A percentile compares a stretch with the other conserved stretches of the same genome.
phyloP scores from a whole-genome alignment of 2,888 invertebrate species.

The Trilocha varians region DNA sequence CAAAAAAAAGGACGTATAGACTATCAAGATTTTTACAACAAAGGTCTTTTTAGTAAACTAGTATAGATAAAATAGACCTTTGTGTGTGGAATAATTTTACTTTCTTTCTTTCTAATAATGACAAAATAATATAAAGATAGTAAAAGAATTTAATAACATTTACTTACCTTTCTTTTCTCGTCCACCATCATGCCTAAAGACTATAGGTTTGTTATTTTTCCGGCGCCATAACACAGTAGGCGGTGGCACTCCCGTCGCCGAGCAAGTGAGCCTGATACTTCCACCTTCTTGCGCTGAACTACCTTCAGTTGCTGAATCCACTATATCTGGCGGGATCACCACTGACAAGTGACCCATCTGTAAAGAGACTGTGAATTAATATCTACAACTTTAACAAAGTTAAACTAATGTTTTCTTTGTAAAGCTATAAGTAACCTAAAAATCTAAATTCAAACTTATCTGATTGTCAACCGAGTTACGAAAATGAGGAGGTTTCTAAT shows the following conservation, averaged over 20 bases:
- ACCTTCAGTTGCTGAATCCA: slow-evolving; percentile 82
- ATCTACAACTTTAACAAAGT: background rate
- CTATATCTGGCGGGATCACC: slow-evolving; percentile 89
- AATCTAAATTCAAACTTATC: too few species aligned
- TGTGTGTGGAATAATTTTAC: too few species aligned
- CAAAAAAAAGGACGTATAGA: too few species aligned
- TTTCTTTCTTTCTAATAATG: too few species aligned
- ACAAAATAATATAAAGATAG: too few species aligned
- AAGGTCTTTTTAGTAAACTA: too few species aligned
- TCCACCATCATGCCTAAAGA: slow-evolving; percentile 80
- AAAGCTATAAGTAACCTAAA: too few species aligned
- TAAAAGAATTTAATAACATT: slow-evolving; percentile 2
- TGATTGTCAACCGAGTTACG: too few species aligned
- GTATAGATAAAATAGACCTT: too few species aligned
- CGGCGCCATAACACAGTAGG: slow-evolving; percentile 87
- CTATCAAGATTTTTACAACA: too few species aligned
- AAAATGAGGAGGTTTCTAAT: too few species aligned
- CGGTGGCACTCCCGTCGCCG: slow-evolving; percentile 85
- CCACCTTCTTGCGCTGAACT: slow-evolving; percentile 87
- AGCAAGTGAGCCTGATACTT: slow-evolving; percentile 82
- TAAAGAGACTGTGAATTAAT: slow-evolving; percentile 7
- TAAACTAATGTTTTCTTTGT: background rate
- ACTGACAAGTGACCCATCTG: slow-evolving; percentile 91
- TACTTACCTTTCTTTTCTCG: slow-evolving; percentile 80
- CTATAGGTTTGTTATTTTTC: slow-evolving; percentile 83